Conservation (phyloP, 2,797 vertebrate genomes). For the Spinibarbus caldwelli region DNA sequence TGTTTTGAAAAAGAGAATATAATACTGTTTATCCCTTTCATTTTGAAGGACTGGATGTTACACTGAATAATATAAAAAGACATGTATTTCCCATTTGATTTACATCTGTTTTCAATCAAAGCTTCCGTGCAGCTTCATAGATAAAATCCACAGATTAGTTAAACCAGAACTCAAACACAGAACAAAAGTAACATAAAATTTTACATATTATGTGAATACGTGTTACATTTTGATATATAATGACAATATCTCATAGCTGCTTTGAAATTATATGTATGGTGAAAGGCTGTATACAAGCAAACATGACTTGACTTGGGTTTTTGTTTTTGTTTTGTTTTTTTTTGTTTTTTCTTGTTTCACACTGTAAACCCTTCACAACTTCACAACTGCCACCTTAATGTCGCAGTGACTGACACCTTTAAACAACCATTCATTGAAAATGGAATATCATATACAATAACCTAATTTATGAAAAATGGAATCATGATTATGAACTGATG, state of each 20-base stretch:
- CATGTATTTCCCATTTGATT: background rate
- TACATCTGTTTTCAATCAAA: background rate
- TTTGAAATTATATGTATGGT: background rate
- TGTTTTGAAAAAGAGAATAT: no score
- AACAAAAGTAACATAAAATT: background rate
- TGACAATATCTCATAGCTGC: background rate
- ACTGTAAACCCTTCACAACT: background rate
- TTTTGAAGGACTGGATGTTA: no score
- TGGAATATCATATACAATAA: background rate
- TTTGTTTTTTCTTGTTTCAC: no score
- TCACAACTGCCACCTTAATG: background rate
- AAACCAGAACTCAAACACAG: no score
- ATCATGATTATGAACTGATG: background rate
- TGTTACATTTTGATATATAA: background rate
- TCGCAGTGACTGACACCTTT: background rate
- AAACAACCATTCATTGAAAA: background rate
- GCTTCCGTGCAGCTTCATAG: background rate
- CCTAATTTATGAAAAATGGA: background rate
- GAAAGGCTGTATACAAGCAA: background rate
- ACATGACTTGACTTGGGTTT: background rate
- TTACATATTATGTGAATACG: background rate
- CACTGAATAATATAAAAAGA: background rate
- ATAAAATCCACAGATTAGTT: background rate
- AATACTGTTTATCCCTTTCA: no score
- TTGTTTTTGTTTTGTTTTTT: no score